Evolutionary conservation across 2,113 vertebrate species (phyloP), one percentile per base, ranked within the genome.

Genomic region (Nicator chloris): DNA sequence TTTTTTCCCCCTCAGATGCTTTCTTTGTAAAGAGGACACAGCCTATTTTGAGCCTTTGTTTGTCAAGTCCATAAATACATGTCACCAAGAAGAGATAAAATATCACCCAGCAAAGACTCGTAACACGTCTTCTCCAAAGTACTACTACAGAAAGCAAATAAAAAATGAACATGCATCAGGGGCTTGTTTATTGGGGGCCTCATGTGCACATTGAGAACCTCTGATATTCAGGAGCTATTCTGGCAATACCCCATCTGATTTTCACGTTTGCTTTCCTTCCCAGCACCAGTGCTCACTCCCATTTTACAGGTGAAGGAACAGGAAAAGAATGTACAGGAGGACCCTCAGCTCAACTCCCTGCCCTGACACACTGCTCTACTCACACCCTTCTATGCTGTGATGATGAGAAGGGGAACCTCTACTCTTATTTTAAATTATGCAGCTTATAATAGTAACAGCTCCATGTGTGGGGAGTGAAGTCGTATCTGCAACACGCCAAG

Each of bases 1-100:
- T 53, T 76, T 44, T 42, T 50, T 13, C 33, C 18, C 20, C 35
- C 59, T 68, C 61, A 53, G 65, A 78, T 71, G n/a, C 49, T 89
- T 72, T 63, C 37, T 40, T 50, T 54, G 47, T 54, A 59, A 95
- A 69, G 59, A 91, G 57, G 70, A 65, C 50, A 35, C 31, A 8
- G 71, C 63, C 60, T 80, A 28, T 95, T 94, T 94, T 86, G 90
- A 87, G 64, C 56, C 54, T 77, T 70, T 61, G 24, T 77, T 90
- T 96, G 90, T 88, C 79, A 82, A 66, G 82, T 50, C 42, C 19
- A 50, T 65, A 76, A 82, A 65, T 49, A n/a, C 14, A 4, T 31
- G 64, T 85, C 82, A 44, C 39, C 3, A 6, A 28, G 68, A 73
- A 70, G 79, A 95, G 53, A 50, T 8, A 6, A 87, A 84, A 39